Evolutionary conservation across 2,797 vertebrate genomes (phyloP).

Genomic region (Uromys caudimaculatus): DNA sequence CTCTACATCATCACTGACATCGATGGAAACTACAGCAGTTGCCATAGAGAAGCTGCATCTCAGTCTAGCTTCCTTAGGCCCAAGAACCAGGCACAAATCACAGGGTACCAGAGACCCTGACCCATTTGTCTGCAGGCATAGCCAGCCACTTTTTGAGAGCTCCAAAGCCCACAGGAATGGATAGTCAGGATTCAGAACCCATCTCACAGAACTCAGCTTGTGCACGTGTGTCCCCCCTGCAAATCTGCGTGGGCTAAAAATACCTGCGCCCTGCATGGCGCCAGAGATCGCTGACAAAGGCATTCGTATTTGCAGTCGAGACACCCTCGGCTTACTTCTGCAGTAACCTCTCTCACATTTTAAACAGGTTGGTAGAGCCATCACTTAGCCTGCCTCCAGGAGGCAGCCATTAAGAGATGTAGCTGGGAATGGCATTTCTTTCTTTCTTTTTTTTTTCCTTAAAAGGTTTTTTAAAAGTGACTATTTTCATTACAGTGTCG

Average conservation of each 20-base stretch:
- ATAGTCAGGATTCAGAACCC: background rate
- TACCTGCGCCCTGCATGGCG: constrained; percentile 46
- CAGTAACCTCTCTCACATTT: constrained; percentile 71
- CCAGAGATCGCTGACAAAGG: constrained; percentile 70
- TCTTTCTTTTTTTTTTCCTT: constrained; percentile 69
- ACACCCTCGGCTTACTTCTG: constrained; percentile 46
- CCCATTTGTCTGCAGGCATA: background rate
- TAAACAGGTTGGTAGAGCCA: constrained; percentile 73
- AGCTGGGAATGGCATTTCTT: constrained; percentile 53
- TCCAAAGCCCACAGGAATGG: background rate
- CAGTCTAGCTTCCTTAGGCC: too few relatives aligned
- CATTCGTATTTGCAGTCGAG: constrained; percentile 66
- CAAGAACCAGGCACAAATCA: background rate
- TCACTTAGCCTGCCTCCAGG: constrained; percentile 78
- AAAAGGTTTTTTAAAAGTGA: constrained; percentile 74
- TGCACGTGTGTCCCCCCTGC: background rate
- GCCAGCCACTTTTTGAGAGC: background rate
- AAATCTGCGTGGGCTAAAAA: constrained; percentile 69
- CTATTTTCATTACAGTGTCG: constrained; percentile 69
- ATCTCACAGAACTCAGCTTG: background rate
- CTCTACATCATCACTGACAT: background rate
- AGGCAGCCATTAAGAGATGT: constrained; percentile 76
- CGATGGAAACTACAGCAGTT: background rate
- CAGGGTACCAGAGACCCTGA: background rate
- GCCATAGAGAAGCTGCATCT: background rate